These are phyloP conservation scores for Epirrhoe tristata DNA, from an alignment of 2,888 invertebrate genomes.

Conservation along the genomic window DNA sequence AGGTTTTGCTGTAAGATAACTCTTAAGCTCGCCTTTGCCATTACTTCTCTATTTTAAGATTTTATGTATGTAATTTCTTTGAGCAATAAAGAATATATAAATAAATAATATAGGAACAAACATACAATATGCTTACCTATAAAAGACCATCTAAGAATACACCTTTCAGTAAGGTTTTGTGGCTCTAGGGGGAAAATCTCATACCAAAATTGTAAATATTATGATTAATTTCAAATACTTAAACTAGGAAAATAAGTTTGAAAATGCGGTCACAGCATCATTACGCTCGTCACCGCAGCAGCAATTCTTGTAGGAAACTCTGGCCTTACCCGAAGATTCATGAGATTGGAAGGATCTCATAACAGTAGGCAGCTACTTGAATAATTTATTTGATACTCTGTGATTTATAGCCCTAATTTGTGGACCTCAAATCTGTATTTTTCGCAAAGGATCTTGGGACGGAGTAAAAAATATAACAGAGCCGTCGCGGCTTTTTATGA, in stretches of 20 bases:
- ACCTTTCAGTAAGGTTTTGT: too few relatives aligned
- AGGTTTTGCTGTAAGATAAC: too few relatives aligned
- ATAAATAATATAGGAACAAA: too few relatives aligned
- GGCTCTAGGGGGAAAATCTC: too few relatives aligned
- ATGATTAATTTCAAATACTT: too few relatives aligned
- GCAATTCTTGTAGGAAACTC: neutral
- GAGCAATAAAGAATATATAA: too few relatives aligned
- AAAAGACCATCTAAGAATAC: too few relatives aligned
- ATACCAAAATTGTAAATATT: too few relatives aligned
- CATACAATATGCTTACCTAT: too few relatives aligned
- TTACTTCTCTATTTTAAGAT: too few relatives aligned
- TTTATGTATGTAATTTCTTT: too few relatives aligned
- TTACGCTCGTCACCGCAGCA: neutral
- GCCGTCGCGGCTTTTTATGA: slow-evolving; percentile 22
- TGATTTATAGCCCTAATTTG: slow-evolving; percentile 45
- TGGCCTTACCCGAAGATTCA: slow-evolving; percentile 25
- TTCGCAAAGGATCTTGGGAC: slow-evolving; percentile 30
- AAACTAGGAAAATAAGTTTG: neutral
- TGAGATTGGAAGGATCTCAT: slow-evolving; percentile 34
- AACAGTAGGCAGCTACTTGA: slow-evolving; percentile 40
- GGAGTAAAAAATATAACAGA: slow-evolving; percentile 29
- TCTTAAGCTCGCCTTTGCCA: too few relatives aligned
- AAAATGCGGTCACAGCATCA: neutral
- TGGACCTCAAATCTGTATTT: slow-evolving; percentile 37
- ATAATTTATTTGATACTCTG: slow-evolving; percentile 45